Evolutionary conservation across 1,140 invertebrate genomes (phyloP), one percentile per base, ranked within the genome.

Genomic region (Wiebesia pumilae): DNA sequence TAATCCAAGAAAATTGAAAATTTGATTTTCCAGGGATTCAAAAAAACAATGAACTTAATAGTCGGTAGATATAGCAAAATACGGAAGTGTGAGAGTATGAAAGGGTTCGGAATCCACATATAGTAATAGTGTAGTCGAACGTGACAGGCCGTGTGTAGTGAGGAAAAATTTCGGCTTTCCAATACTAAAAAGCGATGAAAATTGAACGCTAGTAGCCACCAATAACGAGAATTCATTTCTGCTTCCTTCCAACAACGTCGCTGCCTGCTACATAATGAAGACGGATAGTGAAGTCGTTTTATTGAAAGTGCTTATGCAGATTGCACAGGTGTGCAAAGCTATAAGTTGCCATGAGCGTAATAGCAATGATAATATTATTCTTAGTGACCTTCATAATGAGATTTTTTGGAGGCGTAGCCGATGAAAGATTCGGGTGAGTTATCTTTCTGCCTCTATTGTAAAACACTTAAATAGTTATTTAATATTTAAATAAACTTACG

Each of bases 341-440:
- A 7, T 38, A 6, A 38, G 35, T 71, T 19, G 35, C 30, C 0
- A 33, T 62, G 27, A 62, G 24, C 58, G 58, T 33, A 82, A 81
- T 38, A 71, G 16, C 7, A 21, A 24, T 38, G 35, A 35, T 71
- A 6, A 16, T 38, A 1, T 71, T 71, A 21, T 71, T 71, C 40
- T 38, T 71, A 6, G 3, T 71, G 4, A 38, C 33, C 21, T 4
- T 71, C 7, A 0, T 71, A 16, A 1, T 38, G 35, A 75, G 87
- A 35, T 35, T 75, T 3, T 30, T 33, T 16, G 83, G 51, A 43
- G 84, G 86, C 71, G 89, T 87, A 30, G 81, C 47, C 10, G 33
- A 77, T 1, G 80, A 89, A 19, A 51, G 54, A 33, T 58, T 88
- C 24, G 81, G 73, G 90, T 90, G 81, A 89, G 87, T 83, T 10